phyloP scores from a whole-genome alignment of 2,888 invertebrate species.

The Arrhopalites spinosus region DNA sequence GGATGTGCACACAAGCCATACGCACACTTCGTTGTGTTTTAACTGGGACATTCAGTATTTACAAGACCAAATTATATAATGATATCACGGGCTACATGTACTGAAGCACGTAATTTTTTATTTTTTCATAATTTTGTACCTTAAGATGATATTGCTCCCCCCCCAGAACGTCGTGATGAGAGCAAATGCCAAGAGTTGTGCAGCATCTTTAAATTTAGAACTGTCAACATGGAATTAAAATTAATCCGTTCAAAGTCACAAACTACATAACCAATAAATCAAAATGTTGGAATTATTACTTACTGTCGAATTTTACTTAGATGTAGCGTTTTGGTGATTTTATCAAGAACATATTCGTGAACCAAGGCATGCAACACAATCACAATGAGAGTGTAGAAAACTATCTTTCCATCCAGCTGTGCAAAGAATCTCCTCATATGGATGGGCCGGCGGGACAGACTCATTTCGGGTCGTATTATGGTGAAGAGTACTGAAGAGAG shows the following conservation, averaged over 20 bases:
- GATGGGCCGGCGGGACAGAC: constrained; percentile 23
- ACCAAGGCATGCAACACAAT: constrained; percentile 98
- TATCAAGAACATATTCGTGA: constrained; percentile 97
- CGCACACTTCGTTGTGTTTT: too few species aligned
- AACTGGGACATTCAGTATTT: too few species aligned
- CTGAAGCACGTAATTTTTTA: too few species aligned
- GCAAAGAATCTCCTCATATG: constrained; percentile 66
- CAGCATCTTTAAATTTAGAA: constrained; percentile 76
- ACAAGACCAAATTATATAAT: too few species aligned
- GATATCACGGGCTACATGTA: too few species aligned
- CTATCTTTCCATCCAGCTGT: constrained; percentile 89
- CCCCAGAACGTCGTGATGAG: constrained; percentile 88
- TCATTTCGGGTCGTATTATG: constrained; percentile 75
- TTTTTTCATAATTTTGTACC: too few species aligned
- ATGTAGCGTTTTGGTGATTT: constrained; percentile 92
- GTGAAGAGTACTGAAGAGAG: constrained; percentile 92
- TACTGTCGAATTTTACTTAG: constrained; percentile 95
- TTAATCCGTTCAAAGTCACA: too few species aligned
- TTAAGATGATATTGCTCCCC: constrained; percentile 85
- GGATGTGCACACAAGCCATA: too few species aligned
- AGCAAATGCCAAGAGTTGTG: constrained; percentile 91
- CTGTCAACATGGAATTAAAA: too few species aligned
- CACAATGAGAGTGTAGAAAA: constrained; percentile 93
- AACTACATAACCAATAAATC: too few species aligned
- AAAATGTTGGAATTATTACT: too few species aligned